A percentile compares a stretch with the other conserved stretches of the same genome.
Conservation (phyloP, 2,888 invertebrate species). For the Drosophila quinaria region DNA sequence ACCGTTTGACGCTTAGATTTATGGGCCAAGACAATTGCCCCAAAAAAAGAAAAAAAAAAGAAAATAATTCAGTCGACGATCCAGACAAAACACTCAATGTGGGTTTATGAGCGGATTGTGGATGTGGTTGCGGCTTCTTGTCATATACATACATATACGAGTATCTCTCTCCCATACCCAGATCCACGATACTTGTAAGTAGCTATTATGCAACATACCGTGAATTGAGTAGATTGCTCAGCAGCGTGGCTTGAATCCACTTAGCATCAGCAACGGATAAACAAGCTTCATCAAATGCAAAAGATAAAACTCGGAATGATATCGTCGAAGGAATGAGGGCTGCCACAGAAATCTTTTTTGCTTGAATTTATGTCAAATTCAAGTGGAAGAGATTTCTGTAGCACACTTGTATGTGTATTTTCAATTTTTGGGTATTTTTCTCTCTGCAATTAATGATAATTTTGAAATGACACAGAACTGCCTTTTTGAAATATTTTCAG, state of each 20-base stretch:
- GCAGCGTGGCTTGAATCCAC: conserved; percentile 22
- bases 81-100: conserved; percentile 38
- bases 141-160: not conserved
- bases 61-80: conserved; percentile 4
- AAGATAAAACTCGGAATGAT: not conserved
- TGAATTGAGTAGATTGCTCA: conserved; percentile 15
- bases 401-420: too few relatives aligned
- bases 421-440: not conserved
- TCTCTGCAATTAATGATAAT: not conserved
- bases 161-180: not conserved
- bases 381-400: too few relatives aligned
- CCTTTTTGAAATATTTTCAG: too few relatives aligned
- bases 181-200: conserved; percentile 60
- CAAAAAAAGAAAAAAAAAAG: conserved; percentile 1
- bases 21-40: conserved; percentile 48
- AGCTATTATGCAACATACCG: conserved; percentile 48
- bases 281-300: conserved; percentile 3
- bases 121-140: conserved; percentile 74
- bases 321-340: not conserved
- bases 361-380: too few relatives aligned
- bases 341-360: too few relatives aligned
- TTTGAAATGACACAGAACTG: too few relatives aligned
- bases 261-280: conserved; percentile 23
- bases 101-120: conserved; percentile 60
- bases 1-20: conserved; percentile 58